phyloP scores from a whole-genome alignment of 2,888 invertebrate species.

The Tetramorium bicarinatum region DNA sequence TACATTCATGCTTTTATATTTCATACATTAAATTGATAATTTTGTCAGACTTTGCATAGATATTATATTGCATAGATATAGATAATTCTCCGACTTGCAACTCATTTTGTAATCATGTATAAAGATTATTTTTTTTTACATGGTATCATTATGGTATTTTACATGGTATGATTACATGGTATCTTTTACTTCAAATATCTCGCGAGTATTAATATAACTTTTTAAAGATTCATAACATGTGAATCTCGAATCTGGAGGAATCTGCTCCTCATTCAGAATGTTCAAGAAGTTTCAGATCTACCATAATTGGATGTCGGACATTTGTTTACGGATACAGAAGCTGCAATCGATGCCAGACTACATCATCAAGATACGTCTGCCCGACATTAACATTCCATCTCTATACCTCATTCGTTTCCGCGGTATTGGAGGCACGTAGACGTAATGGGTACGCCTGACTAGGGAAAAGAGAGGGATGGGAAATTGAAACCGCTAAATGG shows the following conservation, averaged over 20 bases:
- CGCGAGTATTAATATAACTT: neutral
- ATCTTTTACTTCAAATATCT: neutral
- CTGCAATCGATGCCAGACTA: constrained; percentile 37
- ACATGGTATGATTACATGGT: too few species aligned
- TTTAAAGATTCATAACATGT: neutral
- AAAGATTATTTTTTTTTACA: neutral
- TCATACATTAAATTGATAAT: neutral
- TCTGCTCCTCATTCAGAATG: neutral
- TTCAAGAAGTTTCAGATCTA: neutral
- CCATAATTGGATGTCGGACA: constrained; percentile 36
- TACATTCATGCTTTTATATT: neutral
- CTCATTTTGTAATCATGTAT: neutral
- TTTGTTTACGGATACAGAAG: constrained; percentile 38
- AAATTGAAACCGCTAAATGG: constrained; percentile 76
- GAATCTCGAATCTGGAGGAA: neutral
- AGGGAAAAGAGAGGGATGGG: constrained; percentile 59
- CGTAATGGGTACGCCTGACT: constrained; percentile 59
- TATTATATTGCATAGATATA: neutral
- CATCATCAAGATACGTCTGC: constrained; percentile 42
- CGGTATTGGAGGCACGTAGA: constrained; percentile 71
- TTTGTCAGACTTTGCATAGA: neutral
- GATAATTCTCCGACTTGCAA: neutral
- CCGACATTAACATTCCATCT: constrained; percentile 72
- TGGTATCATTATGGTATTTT: too few species aligned
- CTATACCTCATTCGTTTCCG: constrained; percentile 70